Evolutionary conservation across 1,140 invertebrate species (phyloP), one percentile per base, ranked within the genome.

Genomic region (Meloidogyne floridensis): DNA sequence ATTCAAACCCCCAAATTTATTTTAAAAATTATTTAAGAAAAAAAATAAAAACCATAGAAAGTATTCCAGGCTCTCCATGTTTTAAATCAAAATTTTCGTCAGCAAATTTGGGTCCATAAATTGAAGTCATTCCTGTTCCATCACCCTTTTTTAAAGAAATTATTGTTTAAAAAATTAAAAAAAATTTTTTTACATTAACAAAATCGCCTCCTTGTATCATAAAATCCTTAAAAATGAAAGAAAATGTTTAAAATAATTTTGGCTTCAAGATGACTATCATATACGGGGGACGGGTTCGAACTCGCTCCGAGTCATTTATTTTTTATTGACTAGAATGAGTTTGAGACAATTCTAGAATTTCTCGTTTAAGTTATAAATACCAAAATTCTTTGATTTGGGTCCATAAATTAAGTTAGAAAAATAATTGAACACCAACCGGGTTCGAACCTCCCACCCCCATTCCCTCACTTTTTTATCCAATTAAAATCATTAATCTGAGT

Each of bases 151-250:
- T 8, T 18, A 10, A 32, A 32, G 79, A 56, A 15, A 43, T n/a
- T 70, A 80, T 56, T 84, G 11, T 70, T 65, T 43, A 65, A 73
- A 72, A 73, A 56, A 42, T 42, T 70, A 53, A 84, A 10, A 32
- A 32, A 32, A 32, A 32, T 32, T 32, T 32, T 32, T 91, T 93
- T 93, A 96, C 95, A 93, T 96, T 96, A 2, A 97, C 94, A 93
- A 99, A 98, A 92, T 99, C 97, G 20, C 97, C 97, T 80, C 97
- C 97, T 93, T 98, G 96, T 86, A 98, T 96, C 96, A 99, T 98
- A 86, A 93, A 93, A 88, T 93, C 96, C 74, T 81, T 59, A 47
- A 87, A 78, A 47, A n/a, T 32, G 0, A n/a, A 65, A n/a, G 4
- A n/a, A 18, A 13, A 65, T n/a, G n/a, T 6, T 59, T 59, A 18